phyloP scores from a whole-genome alignment of 2,888 invertebrate species.

The Pristionchus arcanus region DNA sequence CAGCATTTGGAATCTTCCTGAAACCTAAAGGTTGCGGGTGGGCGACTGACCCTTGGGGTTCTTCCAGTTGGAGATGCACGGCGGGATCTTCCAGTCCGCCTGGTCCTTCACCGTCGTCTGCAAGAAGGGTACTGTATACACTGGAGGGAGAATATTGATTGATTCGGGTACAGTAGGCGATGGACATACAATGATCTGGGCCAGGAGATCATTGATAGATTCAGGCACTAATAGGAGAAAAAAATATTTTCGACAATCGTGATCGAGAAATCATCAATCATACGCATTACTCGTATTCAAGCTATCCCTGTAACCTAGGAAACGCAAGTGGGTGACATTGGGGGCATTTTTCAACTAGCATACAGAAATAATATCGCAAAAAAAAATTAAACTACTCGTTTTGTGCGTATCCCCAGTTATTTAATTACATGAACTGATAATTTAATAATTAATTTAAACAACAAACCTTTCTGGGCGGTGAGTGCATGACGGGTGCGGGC shows the following conservation, averaged over 20 bases:
- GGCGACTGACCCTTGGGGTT: constrained; percentile 88
- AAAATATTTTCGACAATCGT: no score
- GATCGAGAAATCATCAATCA: no score
- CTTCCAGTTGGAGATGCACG: constrained; percentile 99
- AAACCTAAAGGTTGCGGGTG: background rate
- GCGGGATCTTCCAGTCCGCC: constrained; percentile 99
- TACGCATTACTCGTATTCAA: no score
- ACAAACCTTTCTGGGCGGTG: constrained; percentile 91
- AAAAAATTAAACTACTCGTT: no score
- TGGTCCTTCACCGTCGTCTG: constrained; percentile 96
- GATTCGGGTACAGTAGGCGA: background rate
- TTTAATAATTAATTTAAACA: constrained; percentile 20
- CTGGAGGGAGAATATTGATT: background rate
- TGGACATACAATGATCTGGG: background rate
- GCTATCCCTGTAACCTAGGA: no score
- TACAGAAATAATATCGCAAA: no score
- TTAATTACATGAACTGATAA: no score
- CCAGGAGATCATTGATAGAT: no score
- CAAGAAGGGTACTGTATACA: background rate
- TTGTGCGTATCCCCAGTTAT: no score
- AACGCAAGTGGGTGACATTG: no score
- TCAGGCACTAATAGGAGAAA: no score
- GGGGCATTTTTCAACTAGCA: no score
- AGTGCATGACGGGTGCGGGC: constrained; percentile 98
- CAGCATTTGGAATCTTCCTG: background rate